These are phyloP conservation scores for Drosophila tsacasi DNA, from an alignment of 1,140 invertebrate species.

Conservation along the genomic window DNA sequence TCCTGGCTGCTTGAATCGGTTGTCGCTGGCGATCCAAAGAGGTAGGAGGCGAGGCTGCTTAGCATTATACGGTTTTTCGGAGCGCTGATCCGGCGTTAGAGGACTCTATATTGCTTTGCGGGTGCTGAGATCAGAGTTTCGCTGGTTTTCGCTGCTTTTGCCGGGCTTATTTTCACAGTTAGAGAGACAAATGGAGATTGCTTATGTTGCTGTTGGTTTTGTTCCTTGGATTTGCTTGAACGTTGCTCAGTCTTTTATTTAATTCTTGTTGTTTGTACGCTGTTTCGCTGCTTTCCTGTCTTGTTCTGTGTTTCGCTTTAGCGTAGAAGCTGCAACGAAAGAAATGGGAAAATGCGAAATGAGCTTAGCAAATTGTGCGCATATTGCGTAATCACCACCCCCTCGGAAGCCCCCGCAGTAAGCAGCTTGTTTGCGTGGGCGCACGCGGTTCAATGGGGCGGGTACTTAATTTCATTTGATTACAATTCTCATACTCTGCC, in stretches of 20 bases:
- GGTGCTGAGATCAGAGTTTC: slow-evolving; percentile 65
- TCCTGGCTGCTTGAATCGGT: slow-evolving; percentile 60
- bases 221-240: slow-evolving; percentile 64
- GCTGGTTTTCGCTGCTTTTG: slow-evolving; percentile 26
- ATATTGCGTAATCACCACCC: slow-evolving; percentile 45
- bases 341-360: slow-evolving; percentile 36
- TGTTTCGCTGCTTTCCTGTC: slow-evolving; percentile 39
- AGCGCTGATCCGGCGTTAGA: slow-evolving; percentile 40
- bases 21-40: slow-evolving; percentile 82
- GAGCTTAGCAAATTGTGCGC: slow-evolving; percentile 51
- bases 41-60: slow-evolving; percentile 83
- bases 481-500: slow-evolving; percentile 29
- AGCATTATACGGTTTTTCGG: slow-evolving; percentile 80
- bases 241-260: slow-evolving; percentile 77
- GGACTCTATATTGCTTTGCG: slow-evolving; percentile 63
- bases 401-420: slow-evolving; percentile 18
- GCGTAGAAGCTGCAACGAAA: slow-evolving; percentile 53
- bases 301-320: slow-evolving; percentile 40
- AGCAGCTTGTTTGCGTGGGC: slow-evolving; percentile 54
- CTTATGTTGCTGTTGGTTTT: slow-evolving; percentile 56
- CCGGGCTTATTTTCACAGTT: slow-evolving; percentile 31
- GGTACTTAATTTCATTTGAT: slow-evolving; percentile 69
- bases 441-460: slow-evolving; percentile 52
- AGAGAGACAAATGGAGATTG: slow-evolving; percentile 65
- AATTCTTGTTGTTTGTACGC: slow-evolving; percentile 64